A percentile compares a stretch with the other conserved stretches of the same genome.
phyloP scores from a whole-genome alignment of 2,797 vertebrate species.

The Phrynocephalus vlangalii region DNA sequence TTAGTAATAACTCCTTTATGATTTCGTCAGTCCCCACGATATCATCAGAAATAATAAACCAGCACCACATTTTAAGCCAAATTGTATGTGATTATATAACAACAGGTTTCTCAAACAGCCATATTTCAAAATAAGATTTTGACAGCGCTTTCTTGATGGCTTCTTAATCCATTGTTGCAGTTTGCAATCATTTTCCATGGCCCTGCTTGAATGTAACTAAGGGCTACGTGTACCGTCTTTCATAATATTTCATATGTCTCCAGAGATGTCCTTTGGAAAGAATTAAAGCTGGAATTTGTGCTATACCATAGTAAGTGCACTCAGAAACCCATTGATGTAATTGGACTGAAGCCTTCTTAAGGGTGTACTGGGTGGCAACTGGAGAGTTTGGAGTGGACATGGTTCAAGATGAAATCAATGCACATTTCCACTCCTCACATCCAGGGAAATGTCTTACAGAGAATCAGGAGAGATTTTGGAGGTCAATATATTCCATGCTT shows the following conservation, averaged over 20 bases:
- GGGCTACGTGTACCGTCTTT: neutral
- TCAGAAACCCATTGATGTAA: conserved; percentile 6
- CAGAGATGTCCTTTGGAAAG: conserved; percentile 33
- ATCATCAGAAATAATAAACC: neutral
- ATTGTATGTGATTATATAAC: neutral
- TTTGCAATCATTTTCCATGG: neutral
- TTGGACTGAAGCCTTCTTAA: conserved; percentile 29
- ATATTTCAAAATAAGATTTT: neutral
- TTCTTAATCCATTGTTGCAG: neutral
- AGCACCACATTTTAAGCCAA: neutral
- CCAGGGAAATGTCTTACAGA: neutral
- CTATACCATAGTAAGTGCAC: conserved; percentile 6
- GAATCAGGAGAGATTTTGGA: neutral
- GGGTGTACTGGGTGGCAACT: conserved; percentile 36
- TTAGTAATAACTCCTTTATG: conserved; percentile 1
- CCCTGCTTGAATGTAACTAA: neutral
- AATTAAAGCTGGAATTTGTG: conserved; percentile 26
- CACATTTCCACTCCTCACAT: neutral
- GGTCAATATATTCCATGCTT: neutral
- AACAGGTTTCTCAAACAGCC: neutral
- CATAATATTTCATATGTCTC: conserved; percentile 26
- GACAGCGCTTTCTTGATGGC: conserved; percentile 24
- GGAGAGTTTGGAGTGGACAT: neutral
- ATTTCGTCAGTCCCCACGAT: neutral
- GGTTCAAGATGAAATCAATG: conserved; percentile 3